Evolutionary conservation across 92 coral and sea anemone genomes (phyloP).

Genomic region (Zoanthus solanderi): DNA sequence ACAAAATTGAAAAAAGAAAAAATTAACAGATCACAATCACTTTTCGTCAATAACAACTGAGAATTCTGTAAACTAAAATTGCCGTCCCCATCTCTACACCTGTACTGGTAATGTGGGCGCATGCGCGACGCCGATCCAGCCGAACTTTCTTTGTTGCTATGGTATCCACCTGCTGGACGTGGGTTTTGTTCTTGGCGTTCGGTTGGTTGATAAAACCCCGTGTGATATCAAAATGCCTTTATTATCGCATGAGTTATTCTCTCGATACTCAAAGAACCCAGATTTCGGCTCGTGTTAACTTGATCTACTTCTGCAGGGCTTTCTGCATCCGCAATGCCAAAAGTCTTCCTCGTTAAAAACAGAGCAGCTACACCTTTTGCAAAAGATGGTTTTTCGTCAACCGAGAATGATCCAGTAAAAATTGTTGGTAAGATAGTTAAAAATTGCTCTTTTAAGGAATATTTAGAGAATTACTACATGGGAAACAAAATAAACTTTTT

Average conservation of each 20-base stretch:
- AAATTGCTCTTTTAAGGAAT: slow-evolving; percentile 74
- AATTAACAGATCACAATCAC: slow-evolving; percentile 43
- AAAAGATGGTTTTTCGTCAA: slow-evolving; percentile 49
- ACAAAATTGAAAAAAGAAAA: slow-evolving; percentile 32
- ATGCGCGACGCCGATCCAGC: slow-evolving; percentile 41
- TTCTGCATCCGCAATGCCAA: slow-evolving; percentile 69
- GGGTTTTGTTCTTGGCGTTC: slow-evolving; percentile 72
- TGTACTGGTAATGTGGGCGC: slow-evolving; percentile 55
- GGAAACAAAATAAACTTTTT: neutral
- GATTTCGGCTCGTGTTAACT: slow-evolving; percentile 62
- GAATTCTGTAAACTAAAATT: slow-evolving; percentile 30
- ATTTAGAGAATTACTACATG: slow-evolving; percentile 3
- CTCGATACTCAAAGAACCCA: slow-evolving; percentile 62
- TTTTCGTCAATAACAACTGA: slow-evolving; percentile 13
- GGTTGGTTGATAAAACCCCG: slow-evolving; percentile 68
- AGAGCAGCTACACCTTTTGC: slow-evolving; percentile 30
- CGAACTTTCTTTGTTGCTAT: slow-evolving; percentile 76
- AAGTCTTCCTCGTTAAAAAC: slow-evolving; percentile 85
- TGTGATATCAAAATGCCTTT: slow-evolving; percentile 69
- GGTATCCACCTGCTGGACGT: slow-evolving; percentile 81
- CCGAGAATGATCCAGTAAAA: slow-evolving; percentile 47
- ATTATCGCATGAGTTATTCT: slow-evolving; percentile 77
- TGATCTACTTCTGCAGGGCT: slow-evolving; percentile 31
- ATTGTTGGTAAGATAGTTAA: slow-evolving; percentile 65
- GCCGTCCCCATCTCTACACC: slow-evolving; percentile 31